Evolutionary conservation across 2,888 invertebrate genomes (phyloP).

Genomic region (Melanotus villosus): DNA sequence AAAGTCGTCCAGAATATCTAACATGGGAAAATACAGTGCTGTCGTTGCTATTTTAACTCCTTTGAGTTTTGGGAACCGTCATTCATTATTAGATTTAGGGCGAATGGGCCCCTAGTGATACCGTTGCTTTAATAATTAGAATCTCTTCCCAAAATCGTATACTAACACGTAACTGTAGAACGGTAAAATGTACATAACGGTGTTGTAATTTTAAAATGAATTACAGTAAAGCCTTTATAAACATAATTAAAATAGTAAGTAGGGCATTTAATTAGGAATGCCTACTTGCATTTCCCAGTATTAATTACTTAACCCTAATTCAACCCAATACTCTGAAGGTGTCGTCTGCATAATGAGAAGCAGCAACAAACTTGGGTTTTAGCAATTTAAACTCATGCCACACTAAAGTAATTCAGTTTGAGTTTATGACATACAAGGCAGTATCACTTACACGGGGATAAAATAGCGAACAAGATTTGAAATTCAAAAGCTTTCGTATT

Average conservation of each 20-base stretch:
- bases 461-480: neutral
- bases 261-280: slow-evolving; percentile 4
- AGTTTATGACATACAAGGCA: neutral
- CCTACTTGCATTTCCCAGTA: neutral
- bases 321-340: slow-evolving; percentile 4
- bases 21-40: too few species aligned
- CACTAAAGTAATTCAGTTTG: slow-evolving; percentile 3
- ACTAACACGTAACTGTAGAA: neutral
- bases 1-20: too few species aligned
- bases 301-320: slow-evolving; percentile 14
- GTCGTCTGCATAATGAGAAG: slow-evolving; percentile 17
- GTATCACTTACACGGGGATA: neutral
- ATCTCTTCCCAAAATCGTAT: slow-evolving; percentile 1
- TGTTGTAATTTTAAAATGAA: neutral
- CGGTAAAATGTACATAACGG: neutral
- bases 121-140: slow-evolving; percentile 9
- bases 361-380: slow-evolving; percentile 20
- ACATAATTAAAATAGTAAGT: neutral
- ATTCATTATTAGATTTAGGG: slow-evolving; percentile 22
- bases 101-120: slow-evolving; percentile 6
- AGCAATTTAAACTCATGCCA: slow-evolving; percentile 14
- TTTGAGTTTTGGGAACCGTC: slow-evolving; percentile 22
- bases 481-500: neutral
- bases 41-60: neutral
- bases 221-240: neutral